phyloP scores from a whole-genome alignment of 2,113 vertebrate species.

The Atlantisia rogersi region DNA sequence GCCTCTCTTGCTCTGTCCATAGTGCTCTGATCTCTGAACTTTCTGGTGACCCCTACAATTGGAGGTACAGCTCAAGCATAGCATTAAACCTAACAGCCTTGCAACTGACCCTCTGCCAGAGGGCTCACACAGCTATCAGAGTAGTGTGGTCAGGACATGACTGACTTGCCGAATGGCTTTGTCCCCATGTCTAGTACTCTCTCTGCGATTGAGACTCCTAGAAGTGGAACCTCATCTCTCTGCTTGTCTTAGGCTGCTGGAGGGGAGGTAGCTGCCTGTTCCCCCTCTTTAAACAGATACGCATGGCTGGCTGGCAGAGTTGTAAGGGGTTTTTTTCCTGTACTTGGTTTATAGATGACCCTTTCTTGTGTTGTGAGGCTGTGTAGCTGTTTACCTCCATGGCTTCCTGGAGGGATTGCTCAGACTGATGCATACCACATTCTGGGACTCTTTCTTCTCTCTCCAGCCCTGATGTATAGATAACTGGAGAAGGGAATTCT shows the following conservation, averaged over 20 bases:
- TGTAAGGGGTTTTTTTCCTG: background rate
- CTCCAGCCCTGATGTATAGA: constrained; percentile 32
- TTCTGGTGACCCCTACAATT: background rate
- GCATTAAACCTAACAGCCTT: background rate
- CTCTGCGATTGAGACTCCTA: background rate
- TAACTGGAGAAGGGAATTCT: constrained; percentile 23
- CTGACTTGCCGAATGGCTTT: background rate
- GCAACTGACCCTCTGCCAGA: background rate
- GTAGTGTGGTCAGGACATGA: background rate
- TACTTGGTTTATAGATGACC: background rate
- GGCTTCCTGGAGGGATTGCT: background rate
- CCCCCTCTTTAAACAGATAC: background rate
- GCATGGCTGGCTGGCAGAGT: background rate
- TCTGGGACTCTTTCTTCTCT: constrained; percentile 4
- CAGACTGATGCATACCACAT: background rate
- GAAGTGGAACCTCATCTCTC: background rate
- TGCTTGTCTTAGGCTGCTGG: background rate
- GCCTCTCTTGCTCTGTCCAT: background rate
- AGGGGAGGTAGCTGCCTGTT: background rate
- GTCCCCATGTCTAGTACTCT: background rate
- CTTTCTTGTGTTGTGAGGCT: background rate
- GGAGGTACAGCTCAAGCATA: background rate
- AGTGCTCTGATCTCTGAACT: background rate
- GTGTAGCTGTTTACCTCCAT: constrained; percentile 1
- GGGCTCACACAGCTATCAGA: background rate